These are phyloP conservation scores for Aleiodes leptofemur DNA, from an alignment of 2,888 invertebrate species.

Conservation along the genomic window DNA sequence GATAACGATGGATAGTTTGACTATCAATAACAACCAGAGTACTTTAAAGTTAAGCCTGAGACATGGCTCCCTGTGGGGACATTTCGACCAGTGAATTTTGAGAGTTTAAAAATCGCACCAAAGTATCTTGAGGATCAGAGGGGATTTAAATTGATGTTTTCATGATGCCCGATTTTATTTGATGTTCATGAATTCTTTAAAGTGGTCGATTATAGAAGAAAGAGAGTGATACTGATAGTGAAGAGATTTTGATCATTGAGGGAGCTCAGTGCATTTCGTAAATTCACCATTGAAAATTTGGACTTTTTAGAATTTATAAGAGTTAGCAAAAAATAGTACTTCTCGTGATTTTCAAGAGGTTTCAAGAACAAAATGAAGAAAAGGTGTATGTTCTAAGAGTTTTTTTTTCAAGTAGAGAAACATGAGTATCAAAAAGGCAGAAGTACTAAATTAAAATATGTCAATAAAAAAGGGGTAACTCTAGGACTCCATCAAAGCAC, in stretches of 20 bases:
- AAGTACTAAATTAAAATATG: too few species aligned
- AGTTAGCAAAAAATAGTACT: too few species aligned
- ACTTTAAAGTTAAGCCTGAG: constrained; percentile 74
- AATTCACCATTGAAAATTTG: too few species aligned
- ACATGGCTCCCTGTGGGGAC: constrained; percentile 71
- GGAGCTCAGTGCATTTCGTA: too few species aligned
- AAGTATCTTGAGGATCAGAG: constrained; percentile 3
- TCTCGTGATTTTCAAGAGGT: too few species aligned
- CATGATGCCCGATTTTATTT: constrained; percentile 5
- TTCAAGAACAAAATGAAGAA: too few species aligned
- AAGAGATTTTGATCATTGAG: neutral
- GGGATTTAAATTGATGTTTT: constrained; percentile 2
- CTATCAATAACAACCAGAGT: constrained; percentile 67
- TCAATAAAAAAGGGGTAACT: too few species aligned
- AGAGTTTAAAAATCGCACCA: neutral
- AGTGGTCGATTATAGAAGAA: constrained; percentile 9
- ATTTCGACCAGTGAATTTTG: constrained; percentile 52
- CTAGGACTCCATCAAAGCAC: too few species aligned
- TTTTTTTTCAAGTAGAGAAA: too few species aligned
- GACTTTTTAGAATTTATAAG: too few species aligned
- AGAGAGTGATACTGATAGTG: neutral
- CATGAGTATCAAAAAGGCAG: too few species aligned
- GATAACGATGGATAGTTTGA: constrained; percentile 48
- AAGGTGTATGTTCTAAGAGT: too few species aligned
- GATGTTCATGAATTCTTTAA: constrained; percentile 41